phyloP scores from a whole-genome alignment of 2,888 invertebrate genomes.

The Hoplodrina ambigua region DNA sequence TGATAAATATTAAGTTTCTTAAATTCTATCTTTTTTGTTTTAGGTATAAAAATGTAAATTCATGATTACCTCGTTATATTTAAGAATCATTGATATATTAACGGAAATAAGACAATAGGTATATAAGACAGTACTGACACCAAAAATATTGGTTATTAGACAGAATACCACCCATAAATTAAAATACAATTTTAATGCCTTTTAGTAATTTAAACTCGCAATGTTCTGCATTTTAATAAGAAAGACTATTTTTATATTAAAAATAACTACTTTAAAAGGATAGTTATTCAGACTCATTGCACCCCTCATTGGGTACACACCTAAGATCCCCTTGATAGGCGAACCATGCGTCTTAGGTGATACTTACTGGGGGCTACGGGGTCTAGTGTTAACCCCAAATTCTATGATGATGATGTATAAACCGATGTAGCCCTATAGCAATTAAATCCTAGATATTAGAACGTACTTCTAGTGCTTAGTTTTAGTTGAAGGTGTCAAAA shows the following conservation, averaged over 20 bases:
- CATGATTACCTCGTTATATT: constrained; percentile 21
- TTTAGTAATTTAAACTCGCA: constrained; percentile 4
- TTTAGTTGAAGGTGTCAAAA: neutral
- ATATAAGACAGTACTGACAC: neutral
- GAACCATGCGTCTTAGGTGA: too few species aligned
- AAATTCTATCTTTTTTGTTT: constrained; percentile 6
- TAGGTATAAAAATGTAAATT: constrained; percentile 26
- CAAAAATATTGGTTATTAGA: constrained; percentile 1
- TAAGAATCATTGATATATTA: constrained; percentile 22
- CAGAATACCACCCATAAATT: constrained; percentile 2
- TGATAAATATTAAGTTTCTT: neutral
- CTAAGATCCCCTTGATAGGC: too few species aligned
- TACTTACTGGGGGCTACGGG: too few species aligned
- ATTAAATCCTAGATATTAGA: neutral
- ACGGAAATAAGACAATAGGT: constrained; percentile 18
- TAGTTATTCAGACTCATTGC: too few species aligned
- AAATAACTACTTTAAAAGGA: too few species aligned
- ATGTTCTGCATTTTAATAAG: neutral
- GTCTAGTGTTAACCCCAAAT: neutral
- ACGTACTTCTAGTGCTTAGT: neutral
- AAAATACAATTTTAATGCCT: neutral
- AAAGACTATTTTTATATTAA: too few species aligned
- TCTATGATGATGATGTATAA: too few species aligned
- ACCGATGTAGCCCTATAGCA: neutral
- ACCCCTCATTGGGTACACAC: too few species aligned